phyloP scores from a whole-genome alignment of 2,888 invertebrate species.

The Scaptomyza caliginosa region DNA sequence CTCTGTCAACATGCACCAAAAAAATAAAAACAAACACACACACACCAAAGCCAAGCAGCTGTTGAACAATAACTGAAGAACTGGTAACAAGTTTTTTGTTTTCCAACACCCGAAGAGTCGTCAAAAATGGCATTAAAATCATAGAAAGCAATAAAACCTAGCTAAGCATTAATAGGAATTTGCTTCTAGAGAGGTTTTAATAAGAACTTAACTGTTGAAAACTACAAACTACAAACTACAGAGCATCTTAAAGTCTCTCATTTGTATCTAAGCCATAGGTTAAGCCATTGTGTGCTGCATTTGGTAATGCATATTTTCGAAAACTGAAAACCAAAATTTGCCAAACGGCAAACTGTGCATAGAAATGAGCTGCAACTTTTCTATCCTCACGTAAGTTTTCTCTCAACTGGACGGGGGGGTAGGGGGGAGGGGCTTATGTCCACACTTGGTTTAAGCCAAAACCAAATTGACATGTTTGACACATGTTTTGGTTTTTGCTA shows the following conservation, averaged over 20 bases:
- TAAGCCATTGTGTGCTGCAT: constrained; percentile 14
- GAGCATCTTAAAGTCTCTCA: constrained; percentile 1
- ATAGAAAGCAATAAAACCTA: too few relatives aligned
- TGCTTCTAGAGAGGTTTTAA: too few relatives aligned
- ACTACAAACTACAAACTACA: not conserved
- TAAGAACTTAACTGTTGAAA: too few relatives aligned
- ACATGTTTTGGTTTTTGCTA: constrained; percentile 66
- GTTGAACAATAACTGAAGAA: not conserved
- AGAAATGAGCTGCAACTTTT: constrained; percentile 45
- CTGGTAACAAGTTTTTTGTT: not conserved
- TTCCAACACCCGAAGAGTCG: too few relatives aligned
- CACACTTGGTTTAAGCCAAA: constrained; percentile 32
- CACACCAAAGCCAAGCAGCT: not conserved
- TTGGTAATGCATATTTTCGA: constrained; percentile 34
- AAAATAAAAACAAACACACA: not conserved
- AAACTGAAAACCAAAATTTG: constrained; percentile 33
- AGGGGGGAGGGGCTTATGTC: constrained; percentile 24
- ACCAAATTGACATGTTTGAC: constrained; percentile 71
- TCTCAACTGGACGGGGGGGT: not conserved
- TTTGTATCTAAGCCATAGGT: not conserved
- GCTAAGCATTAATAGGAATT: too few relatives aligned
- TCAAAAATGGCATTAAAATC: too few relatives aligned
- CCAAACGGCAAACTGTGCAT: constrained; percentile 50
- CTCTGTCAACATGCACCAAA: constrained; percentile 19
- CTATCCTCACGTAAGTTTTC: constrained; percentile 1